Evolutionary conservation across 2,113 vertebrate species (phyloP), one percentile per base, ranked within the genome.

Genomic region (Nannospalax galili): DNA sequence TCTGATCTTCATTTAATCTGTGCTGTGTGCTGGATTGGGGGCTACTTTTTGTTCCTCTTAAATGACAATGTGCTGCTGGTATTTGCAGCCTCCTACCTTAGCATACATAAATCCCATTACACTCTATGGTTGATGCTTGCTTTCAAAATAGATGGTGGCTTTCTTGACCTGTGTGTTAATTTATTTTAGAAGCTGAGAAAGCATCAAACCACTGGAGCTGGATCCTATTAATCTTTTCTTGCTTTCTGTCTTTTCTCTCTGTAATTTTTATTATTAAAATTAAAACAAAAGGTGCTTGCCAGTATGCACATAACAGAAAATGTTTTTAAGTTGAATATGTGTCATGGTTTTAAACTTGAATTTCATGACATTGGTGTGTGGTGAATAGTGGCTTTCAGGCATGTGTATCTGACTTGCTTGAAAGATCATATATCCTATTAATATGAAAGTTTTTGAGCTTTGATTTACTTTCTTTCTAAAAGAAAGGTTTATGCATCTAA

Each of bases 51-150:
- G 32, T 95, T 94, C 22, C 64, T 80, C 30, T 86, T 94, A 92
- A 96, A 88, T 77, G 62, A 91, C 75, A 91, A 35, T 73, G 24
- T 94, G 82, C 88, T 62, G 69, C 73, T 95, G 90, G 86, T 79
- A 89, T 96, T 97, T 95, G 78, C 24, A 85, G 84, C 15, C 30
- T 72, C 69, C 78, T 35, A 24, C 75, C 91, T 62, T 92, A 87
- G 84, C 72, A 91, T 96, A 90, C 91, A 91, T 94, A 94, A 95
- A 95, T 95, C 58, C 91, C 79, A 94, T 96, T 96, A 96, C 88
- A 37, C 45, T 78, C 14, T 32, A 28, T 42, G 91, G 2, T 78
- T n/a, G 94, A 93, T 96, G 97, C 84, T 95, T 48, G 87, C 52
- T n/a, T n/a, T n/a, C n/a, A n/a, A 91, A 85, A 89, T 95, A 93